Percentiles rank a stretch among this genome's conserved stretches.
Evolutionary conservation across 2,888 invertebrate genomes (phyloP).

Genomic region (Adineta ricciae): DNA sequence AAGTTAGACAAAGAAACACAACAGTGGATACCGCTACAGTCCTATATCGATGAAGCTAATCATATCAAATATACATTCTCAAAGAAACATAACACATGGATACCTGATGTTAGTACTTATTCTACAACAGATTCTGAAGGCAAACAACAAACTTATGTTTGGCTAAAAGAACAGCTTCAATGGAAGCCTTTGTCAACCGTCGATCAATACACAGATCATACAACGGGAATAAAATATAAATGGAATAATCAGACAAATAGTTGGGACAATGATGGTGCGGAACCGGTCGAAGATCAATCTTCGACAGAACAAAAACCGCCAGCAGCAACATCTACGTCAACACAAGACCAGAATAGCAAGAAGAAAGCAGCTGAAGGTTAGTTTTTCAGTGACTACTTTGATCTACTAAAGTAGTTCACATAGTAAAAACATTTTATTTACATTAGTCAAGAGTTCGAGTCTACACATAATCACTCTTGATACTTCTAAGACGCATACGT

Average conservation of each 20-base stretch:
- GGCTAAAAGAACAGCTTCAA: background rate
- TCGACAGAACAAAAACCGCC: background rate
- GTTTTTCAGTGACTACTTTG: background rate
- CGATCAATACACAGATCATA: slow-evolving; percentile 29
- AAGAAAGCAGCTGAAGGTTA: background rate
- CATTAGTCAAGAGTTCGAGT: background rate
- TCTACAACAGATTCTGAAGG: background rate
- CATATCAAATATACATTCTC: slow-evolving; percentile 9
- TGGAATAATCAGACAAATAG: slow-evolving; percentile 29
- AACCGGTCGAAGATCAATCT: background rate
- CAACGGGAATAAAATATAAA: slow-evolving; percentile 25
- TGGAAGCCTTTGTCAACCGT: background rate
- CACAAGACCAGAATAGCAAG: background rate
- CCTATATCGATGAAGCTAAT: background rate
- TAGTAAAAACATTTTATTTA: background rate
- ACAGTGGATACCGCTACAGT: slow-evolving; percentile 16
- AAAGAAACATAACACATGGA: background rate
- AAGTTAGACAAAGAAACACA: background rate
- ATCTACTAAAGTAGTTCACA: background rate
- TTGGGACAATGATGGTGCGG: slow-evolving; percentile 25
- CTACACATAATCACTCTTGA: background rate
- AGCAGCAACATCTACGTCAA: background rate
- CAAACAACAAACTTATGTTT: background rate
- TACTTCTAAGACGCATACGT: background rate
- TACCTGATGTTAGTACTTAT: slow-evolving; percentile 10